Evolutionary conservation across 1,140 invertebrate species (phyloP).

Genomic region (Euura lappo): DNA sequence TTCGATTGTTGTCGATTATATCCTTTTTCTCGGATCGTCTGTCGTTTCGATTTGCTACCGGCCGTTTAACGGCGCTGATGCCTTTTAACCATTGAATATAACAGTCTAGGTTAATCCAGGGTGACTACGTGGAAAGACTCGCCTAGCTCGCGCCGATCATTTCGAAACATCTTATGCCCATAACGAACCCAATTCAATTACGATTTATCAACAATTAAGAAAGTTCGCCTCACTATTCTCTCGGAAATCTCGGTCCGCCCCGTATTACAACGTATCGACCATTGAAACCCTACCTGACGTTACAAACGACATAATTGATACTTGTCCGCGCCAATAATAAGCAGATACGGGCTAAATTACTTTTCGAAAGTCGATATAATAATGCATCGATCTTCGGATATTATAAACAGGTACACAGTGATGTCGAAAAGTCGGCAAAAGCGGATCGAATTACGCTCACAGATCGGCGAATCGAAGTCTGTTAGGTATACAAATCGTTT

Average conservation of each 20-base stretch:
- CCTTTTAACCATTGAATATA: neutral
- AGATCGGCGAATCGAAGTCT: too few relatives aligned
- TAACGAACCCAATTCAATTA: neutral
- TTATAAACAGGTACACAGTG: too few relatives aligned
- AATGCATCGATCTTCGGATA: too few relatives aligned
- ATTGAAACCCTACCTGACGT: neutral
- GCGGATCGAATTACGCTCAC: too few relatives aligned
- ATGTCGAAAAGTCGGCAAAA: too few relatives aligned
- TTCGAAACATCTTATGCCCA: neutral
- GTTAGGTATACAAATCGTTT: too few relatives aligned
- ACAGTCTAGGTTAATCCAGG: neutral
- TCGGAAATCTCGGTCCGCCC: too few relatives aligned
- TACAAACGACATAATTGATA: conserved; percentile 7
- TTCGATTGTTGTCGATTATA: conserved; percentile 35
- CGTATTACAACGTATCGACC: neutral
- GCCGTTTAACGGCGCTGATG: neutral
- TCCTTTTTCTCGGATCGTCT: conserved; percentile 26
- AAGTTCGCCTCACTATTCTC: neutral
- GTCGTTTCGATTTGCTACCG: conserved; percentile 8
- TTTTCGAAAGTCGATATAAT: too few relatives aligned
- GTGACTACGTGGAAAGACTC: neutral
- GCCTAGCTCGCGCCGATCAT: neutral
- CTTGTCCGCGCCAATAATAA: neutral
- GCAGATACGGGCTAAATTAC: neutral
- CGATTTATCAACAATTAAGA: neutral